Evolutionary conservation across 2,888 invertebrate species (phyloP), one percentile per base, ranked within the genome.

Genomic region (Tetragnatha montana): DNA sequence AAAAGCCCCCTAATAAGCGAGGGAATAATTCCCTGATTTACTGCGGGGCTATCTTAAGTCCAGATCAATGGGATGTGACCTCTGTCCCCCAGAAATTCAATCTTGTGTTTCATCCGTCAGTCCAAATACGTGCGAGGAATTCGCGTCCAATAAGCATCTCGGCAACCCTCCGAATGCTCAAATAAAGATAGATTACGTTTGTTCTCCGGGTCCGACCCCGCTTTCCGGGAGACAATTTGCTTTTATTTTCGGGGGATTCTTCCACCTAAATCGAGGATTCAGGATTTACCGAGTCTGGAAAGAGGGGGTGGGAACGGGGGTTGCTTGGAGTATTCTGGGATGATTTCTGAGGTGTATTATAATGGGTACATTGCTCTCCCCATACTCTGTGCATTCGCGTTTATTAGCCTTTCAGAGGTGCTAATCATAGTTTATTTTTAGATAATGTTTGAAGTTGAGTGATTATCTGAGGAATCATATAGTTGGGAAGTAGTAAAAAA

Each of bases 141-240:
- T 85, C 85, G 50, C 85, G 71, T 85, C 85, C 85, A 85, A 85
- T 85, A 85, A 85, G 85, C 71, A 85, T 78, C 85, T 79, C n/a
- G 50, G 70, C 35, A 47, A 51, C 83, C 60, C 73, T 35, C 60
- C 73, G 51, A 78, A 79, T 71, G 79, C 51, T 70, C 71, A 79
- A 85, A 85, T 79, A 79, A 85, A 85, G 85, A 85, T 78, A 79
- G 85, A 85, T 85, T 85, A 71, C 85, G 70, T 71, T 79, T 19
- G 70, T 50, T 81, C 81, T 49, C 70, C 12, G 78, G 78, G 60
- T 60, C 68, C 17, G 12, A 14, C 60, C 78, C 21, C 6, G 60
- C 21, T 47, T 17, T 12, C 71, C 14, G 6, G 78, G 78, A 22
- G 60, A 78, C 78, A 78, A 78, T 78, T 78, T 22, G 21, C 51